Evolutionary conservation across 2,888 invertebrate genomes (phyloP), one percentile per base, ranked within the genome.

Genomic region (Galeopsomyia nigrocyanea): DNA sequence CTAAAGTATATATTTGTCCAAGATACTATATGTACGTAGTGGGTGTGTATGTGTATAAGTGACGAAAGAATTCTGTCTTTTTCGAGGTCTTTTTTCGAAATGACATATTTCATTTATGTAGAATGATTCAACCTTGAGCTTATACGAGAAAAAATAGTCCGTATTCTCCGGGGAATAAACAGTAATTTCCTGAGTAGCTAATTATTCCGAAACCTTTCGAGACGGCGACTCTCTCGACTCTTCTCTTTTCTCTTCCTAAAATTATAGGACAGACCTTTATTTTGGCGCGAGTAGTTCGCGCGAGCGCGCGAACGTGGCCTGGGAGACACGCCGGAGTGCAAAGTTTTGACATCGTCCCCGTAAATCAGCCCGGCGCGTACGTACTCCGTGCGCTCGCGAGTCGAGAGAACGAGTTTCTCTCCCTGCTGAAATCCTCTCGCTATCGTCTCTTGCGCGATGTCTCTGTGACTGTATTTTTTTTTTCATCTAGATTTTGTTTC

Each of bases 291-390:
- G 74, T 76, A 78, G 79, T 75, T 69, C 73, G 77, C 69, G 69
- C 31, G 31, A 31, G 7, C 73, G 77, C 69, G 69, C 5, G 26
- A 39, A 39, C 39, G 39, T 71, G 47, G 67, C 71, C 73, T 73
- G 76, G 76, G 81, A 80, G 82, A 82, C 81, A 82, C 78, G 77
- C 66, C 76, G 79, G 80, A 83, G 83, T 82, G 80, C 80, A 83
- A 86, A 85, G 83, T 86, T 86, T 84, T 83, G 84, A 85, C 81
- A 82, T 78, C 80, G 80, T 78, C 80, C 26, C 80, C 83, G 83
- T 85, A 85, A 85, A 85, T 85, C 85, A 85, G 79, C 71, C 76
- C 62, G 71, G 64, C 49, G 22, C 31, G 21, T 63, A 26, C 31
- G 21, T 63, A 26, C 47, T 53, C 16, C 53, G n/a, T n/a, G 16